Evolutionary conservation across 2,888 invertebrate genomes (phyloP).

Genomic region (Drosophila paranaensis): DNA sequence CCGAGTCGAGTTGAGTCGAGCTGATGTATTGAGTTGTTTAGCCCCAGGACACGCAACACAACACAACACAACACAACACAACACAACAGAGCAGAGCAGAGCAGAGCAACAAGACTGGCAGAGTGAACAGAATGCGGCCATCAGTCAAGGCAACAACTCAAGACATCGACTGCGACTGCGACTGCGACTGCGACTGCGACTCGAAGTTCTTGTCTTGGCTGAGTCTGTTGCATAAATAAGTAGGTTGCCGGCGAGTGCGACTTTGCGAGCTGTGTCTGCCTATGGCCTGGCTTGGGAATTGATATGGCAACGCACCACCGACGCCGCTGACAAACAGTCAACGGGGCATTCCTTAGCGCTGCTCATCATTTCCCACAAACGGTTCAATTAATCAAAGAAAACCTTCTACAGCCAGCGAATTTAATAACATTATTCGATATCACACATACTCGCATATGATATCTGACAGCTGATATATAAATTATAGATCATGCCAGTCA

Average conservation of each 20-base stretch:
- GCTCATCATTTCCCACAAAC: constrained; percentile 73
- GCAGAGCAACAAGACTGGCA: constrained; percentile 14
- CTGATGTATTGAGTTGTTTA: constrained; percentile 78
- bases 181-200: background rate
- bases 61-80: constrained; percentile 11
- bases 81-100: too few species aligned
- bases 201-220: constrained; percentile 25
- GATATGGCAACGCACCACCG: constrained; percentile 68
- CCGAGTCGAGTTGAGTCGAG: constrained; percentile 9
- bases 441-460: constrained; percentile 13
- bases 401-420: constrained; percentile 65
- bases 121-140: constrained; percentile 53
- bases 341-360: constrained; percentile 44
- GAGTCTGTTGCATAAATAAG: constrained; percentile 67
- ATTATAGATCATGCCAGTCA: constrained; percentile 72
- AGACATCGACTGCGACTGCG: constrained; percentile 9
- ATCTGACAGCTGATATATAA: constrained; percentile 66
- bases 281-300: constrained; percentile 70
- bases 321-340: constrained; percentile 35
- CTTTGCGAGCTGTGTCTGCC: constrained; percentile 12
- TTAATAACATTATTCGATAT: constrained; percentile 70
- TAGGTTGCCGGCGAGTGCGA: constrained; percentile 56
- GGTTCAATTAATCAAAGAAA: constrained; percentile 73
- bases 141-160: constrained; percentile 61
- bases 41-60: constrained; percentile 58